phyloP scores from a whole-genome alignment of 2,113 vertebrate species.

The Anguilla rostrata region DNA sequence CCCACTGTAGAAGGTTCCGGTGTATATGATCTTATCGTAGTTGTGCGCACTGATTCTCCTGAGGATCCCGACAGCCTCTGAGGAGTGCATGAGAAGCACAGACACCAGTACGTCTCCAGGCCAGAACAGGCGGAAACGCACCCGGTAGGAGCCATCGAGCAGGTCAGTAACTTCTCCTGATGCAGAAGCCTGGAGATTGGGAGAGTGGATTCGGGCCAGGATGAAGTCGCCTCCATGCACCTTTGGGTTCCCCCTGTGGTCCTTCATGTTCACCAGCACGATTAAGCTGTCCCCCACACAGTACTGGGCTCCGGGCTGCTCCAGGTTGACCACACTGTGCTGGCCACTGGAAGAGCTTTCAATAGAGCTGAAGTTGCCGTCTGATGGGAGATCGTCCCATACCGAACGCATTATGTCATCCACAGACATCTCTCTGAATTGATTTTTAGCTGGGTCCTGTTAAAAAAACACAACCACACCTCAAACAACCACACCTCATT shows the following conservation, averaged over 20 bases:
- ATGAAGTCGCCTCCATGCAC: conserved; percentile 53
- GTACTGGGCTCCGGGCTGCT: conserved; percentile 34
- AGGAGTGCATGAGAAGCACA: conserved; percentile 56
- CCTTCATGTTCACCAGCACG: conserved; percentile 33
- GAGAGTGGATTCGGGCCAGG: conserved; percentile 41
- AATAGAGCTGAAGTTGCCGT: background rate
- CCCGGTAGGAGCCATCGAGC: conserved; percentile 48
- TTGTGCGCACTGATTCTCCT: conserved; percentile 54
- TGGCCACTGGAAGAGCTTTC: conserved; percentile 21
- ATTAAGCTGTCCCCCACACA: conserved; percentile 43
- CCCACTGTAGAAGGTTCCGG: conserved; percentile 39
- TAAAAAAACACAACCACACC: no score
- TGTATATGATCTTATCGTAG: conserved; percentile 48
- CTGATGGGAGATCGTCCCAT: background rate
- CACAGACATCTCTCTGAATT: background rate
- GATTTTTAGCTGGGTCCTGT: no score
- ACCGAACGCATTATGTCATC: background rate
- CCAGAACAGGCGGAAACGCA: conserved; percentile 56
- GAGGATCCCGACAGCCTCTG: conserved; percentile 49
- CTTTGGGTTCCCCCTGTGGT: conserved; percentile 43
- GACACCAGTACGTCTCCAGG: conserved; percentile 47
- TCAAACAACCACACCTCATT: no score
- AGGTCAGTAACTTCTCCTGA: conserved; percentile 44
- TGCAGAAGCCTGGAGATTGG: conserved; percentile 31
- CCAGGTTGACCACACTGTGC: conserved; percentile 35